Conservation (phyloP, 2,113 vertebrate genomes). For the Erinaceus europaeus region DNA sequence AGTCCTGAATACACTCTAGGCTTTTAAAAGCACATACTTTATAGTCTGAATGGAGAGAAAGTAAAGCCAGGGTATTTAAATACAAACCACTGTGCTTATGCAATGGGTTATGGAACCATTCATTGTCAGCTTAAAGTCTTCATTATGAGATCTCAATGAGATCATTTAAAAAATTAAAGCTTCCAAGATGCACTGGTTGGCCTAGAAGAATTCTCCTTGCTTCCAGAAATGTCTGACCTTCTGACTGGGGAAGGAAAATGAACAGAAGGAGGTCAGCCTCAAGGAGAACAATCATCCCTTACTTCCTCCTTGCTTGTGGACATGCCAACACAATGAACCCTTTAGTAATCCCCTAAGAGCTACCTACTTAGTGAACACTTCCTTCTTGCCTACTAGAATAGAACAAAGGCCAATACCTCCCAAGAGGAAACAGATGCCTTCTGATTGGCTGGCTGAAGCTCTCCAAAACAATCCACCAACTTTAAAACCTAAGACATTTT, state of each 20-base stretch:
- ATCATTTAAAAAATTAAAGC: slow-evolving; percentile 31
- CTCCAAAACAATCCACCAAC: background rate
- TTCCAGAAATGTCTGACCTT: background rate
- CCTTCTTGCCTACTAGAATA: background rate
- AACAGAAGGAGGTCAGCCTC: background rate
- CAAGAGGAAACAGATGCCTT: background rate
- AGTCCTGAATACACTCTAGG: background rate
- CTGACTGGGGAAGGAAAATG: background rate
- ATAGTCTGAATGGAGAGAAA: background rate
- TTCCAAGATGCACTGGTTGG: background rate
- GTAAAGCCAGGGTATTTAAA: background rate
- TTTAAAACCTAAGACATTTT: background rate
- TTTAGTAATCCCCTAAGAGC: background rate
- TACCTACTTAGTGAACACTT: background rate
- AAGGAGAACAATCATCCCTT: background rate
- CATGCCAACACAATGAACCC: background rate
- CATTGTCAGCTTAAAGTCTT: slow-evolving; percentile 28
- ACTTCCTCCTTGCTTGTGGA: background rate
- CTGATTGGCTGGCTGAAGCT: background rate
- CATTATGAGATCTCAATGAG: background rate
- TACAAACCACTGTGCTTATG: slow-evolving; percentile 17
- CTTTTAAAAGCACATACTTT: background rate
- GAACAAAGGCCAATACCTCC: background rate
- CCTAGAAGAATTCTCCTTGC: background rate
- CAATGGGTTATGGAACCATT: slow-evolving; percentile 32